Percentiles rank a stretch among this genome's conserved stretches.
Evolutionary conservation across 1,140 invertebrate genomes (phyloP).

Genomic region (Nomia melanderi): DNA sequence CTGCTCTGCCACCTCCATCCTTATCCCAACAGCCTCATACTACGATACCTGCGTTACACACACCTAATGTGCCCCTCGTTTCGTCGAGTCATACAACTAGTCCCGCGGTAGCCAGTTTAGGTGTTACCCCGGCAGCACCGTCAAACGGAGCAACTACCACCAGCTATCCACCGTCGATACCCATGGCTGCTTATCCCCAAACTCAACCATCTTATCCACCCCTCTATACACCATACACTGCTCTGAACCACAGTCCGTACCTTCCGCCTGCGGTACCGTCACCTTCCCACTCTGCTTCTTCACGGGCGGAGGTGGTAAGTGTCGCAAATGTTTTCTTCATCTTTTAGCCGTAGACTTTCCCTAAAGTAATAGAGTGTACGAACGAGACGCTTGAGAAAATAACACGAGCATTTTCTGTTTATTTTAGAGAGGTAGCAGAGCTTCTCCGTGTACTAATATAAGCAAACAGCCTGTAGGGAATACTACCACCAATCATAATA

Average conservation of each 20-base stretch:
- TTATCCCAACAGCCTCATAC: conserved; percentile 77
- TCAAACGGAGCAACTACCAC: conserved; percentile 80
- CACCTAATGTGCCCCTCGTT: conserved; percentile 81
- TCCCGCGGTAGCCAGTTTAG: conserved; percentile 82
- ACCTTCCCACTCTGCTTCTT: conserved; percentile 84
- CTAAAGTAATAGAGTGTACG: background rate
- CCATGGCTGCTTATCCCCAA: conserved; percentile 83
- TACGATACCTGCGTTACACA: conserved; percentile 81
- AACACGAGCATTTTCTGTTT: conserved; percentile 28
- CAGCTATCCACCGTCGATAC: conserved; percentile 78
- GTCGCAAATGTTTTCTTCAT: conserved; percentile 19
- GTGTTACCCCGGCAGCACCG: conserved; percentile 80
- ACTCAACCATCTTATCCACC: conserved; percentile 85
- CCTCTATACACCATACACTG: conserved; percentile 88
- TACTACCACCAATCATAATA: conserved; percentile 74
- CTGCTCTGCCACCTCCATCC: conserved; percentile 76
- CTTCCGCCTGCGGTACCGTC: conserved; percentile 83
- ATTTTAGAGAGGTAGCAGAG: conserved; percentile 76
- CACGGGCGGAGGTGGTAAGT: conserved; percentile 83
- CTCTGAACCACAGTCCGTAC: conserved; percentile 85
- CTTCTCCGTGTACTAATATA: conserved; percentile 78
- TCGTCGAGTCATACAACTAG: conserved; percentile 81
- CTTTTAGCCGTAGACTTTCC: background rate
- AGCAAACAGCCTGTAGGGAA: conserved; percentile 75
- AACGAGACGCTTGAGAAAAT: background rate